These are phyloP conservation scores for Labeo calbasu DNA, from an alignment of 2,797 vertebrate species.

Conservation along the genomic window DNA sequence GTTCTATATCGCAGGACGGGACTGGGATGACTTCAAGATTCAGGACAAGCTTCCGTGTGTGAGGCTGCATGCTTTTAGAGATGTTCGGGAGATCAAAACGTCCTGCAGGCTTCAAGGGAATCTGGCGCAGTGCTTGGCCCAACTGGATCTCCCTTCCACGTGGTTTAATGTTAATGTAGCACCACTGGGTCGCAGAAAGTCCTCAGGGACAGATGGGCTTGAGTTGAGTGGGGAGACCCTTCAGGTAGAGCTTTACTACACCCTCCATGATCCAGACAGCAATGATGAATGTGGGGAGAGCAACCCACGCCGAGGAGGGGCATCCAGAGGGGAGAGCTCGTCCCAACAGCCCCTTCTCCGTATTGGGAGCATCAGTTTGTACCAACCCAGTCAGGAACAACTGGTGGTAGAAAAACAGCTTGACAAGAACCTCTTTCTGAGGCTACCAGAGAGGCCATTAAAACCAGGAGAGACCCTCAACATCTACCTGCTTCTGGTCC, in stretches of 20 bases:
- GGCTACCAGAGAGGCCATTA: slow-evolving; percentile 89
- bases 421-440: slow-evolving; percentile 91
- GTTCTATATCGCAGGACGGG: slow-evolving; percentile 94
- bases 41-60: slow-evolving; percentile 92
- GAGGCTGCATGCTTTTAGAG: slow-evolving; percentile 90
- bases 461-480: slow-evolving; percentile 90
- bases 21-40: slow-evolving; percentile 94
- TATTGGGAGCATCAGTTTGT: slow-evolving; percentile 94
- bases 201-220: slow-evolving; percentile 75
- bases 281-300: slow-evolving; percentile 84
- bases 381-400: slow-evolving; percentile 83
- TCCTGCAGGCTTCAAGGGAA: slow-evolving; percentile 90
- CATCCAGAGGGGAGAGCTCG: slow-evolving; percentile 81
- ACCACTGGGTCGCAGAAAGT: slow-evolving; percentile 83
- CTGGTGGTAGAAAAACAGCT: slow-evolving; percentile 89
- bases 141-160: slow-evolving; percentile 87
- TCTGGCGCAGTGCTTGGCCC: slow-evolving; percentile 92
- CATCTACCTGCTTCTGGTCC: slow-evolving; percentile 88
- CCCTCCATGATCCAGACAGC: slow-evolving; percentile 83
- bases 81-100: slow-evolving; percentile 88
- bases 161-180: slow-evolving; percentile 91
- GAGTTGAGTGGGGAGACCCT: slow-evolving; percentile 83
- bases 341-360: slow-evolving; percentile 94
- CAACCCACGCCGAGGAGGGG: slow-evolving; percentile 64
- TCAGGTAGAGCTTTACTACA: slow-evolving; percentile 94